Percentiles rank a stretch among this genome's conserved stretches.
phyloP scores from a whole-genome alignment of 2,797 vertebrate species.

The Ficedula albicollis region DNA sequence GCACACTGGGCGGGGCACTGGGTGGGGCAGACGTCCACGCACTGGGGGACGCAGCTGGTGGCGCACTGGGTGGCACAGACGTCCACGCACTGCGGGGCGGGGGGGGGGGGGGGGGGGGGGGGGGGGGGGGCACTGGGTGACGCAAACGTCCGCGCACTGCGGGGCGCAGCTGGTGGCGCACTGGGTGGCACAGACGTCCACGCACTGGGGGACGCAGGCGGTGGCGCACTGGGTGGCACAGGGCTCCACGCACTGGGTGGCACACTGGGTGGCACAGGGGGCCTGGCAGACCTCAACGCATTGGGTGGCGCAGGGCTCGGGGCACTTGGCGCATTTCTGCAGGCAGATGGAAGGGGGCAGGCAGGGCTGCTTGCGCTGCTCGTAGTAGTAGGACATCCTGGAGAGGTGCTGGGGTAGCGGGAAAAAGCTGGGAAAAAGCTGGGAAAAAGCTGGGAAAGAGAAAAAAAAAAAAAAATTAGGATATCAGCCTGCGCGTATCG shows the following conservation, averaged over 20 bases:
- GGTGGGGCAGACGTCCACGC: too few species aligned
- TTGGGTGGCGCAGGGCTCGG: neutral
- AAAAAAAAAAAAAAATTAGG: rapidly evolving
- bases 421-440: neutral
- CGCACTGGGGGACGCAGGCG: neutral
- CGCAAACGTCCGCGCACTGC: neutral
- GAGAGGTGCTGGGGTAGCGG: neutral
- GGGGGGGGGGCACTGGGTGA: neutral
- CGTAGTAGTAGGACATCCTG: slow-evolving; percentile 45
- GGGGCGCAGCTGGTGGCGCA: neutral
- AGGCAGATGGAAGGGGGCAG: neutral
- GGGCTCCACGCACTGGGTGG: neutral
- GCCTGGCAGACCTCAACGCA: too few species aligned
- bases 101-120: rapidly evolving
- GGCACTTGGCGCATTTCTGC: neutral
- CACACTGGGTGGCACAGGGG: neutral
- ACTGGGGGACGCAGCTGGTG: too few species aligned
- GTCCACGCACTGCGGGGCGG: neutral
- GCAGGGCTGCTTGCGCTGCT: slow-evolving; percentile 67
- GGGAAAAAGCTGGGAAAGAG: neutral
- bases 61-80: neutral
- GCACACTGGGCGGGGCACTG: neutral
- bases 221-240: neutral
- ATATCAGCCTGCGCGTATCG: neutral
- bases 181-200: neutral